Conservation (phyloP, 2,113 vertebrate species). For the Nannospalax galili region DNA sequence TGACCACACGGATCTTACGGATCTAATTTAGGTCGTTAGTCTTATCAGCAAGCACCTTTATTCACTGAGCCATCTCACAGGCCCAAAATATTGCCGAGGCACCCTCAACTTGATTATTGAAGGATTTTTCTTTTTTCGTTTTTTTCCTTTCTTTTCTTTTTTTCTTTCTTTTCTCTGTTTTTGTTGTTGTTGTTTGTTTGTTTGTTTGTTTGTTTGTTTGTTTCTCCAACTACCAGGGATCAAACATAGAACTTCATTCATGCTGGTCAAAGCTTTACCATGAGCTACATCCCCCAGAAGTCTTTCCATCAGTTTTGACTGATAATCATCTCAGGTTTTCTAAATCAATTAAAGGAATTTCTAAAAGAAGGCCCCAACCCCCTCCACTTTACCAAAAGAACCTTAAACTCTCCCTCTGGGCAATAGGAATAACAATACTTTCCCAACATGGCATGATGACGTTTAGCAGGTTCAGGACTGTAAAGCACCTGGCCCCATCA, state of each 20-base stretch:
- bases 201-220: no score
- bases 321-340: neutral
- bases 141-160: no score
- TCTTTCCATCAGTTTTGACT: neutral
- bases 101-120: neutral
- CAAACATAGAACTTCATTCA: neutral
- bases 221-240: neutral
- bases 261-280: no score
- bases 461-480: fast-evolving
- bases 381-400: neutral
- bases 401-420: neutral
- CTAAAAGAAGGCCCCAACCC: neutral
- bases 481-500: fast-evolving
- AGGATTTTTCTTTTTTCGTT: no score
- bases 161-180: no score
- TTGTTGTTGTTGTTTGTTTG: no score
- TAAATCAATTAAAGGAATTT: neutral
- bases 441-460: neutral
- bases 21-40: neutral
- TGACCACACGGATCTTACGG: neutral
- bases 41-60: neutral
- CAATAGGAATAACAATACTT: neutral
- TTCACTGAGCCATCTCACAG: neutral
- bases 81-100: neutral
- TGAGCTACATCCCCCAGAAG: neutral